Percentiles rank a stretch among this genome's conserved stretches.
phyloP scores from a whole-genome alignment of 2,113 vertebrate genomes.

The Oncorhynchus keta region DNA sequence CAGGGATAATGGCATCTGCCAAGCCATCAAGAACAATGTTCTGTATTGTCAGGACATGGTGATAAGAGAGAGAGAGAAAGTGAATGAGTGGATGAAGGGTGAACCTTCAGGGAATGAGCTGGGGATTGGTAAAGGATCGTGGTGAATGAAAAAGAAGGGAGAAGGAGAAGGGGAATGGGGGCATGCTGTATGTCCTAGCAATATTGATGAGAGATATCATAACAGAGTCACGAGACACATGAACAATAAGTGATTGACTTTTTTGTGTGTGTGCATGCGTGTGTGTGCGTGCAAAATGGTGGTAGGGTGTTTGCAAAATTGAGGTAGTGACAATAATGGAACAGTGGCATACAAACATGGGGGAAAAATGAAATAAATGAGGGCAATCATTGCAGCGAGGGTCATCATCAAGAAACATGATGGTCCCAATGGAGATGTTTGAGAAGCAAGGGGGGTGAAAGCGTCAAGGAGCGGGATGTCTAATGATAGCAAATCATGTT shows the following conservation, averaged over 20 bases:
- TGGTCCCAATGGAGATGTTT: slow-evolving; percentile 17
- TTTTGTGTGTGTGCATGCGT: too few species aligned
- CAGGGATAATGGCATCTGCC: slow-evolving; percentile 71
- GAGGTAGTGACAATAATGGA: too few species aligned
- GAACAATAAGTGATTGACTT: too few species aligned
- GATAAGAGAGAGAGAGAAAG: slow-evolving; percentile 45
- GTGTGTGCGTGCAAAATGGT: too few species aligned
- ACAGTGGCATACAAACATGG: neutral
- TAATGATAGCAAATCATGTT: slow-evolving; percentile 56
- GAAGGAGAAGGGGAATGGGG: neutral
- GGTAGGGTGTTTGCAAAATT: too few species aligned
- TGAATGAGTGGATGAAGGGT: slow-evolving; percentile 36
- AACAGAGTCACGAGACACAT: too few species aligned
- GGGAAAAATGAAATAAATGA: neutral
- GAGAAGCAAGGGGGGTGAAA: slow-evolving; percentile 30
- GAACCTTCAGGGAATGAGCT: slow-evolving; percentile 26
- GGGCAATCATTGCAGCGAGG: neutral
- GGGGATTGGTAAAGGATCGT: slow-evolving; percentile 42
- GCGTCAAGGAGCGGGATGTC: neutral
- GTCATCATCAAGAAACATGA: slow-evolving; percentile 13
- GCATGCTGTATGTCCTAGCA: too few species aligned
- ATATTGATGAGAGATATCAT: neutral
- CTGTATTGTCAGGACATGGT: slow-evolving; percentile 49
- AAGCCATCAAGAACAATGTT: slow-evolving; percentile 68
- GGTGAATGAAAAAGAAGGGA: slow-evolving; percentile 39